Evolutionary conservation across 2,888 invertebrate species (phyloP), one percentile per base, ranked within the genome.

Genomic region (Amphiduros pacificus): DNA sequence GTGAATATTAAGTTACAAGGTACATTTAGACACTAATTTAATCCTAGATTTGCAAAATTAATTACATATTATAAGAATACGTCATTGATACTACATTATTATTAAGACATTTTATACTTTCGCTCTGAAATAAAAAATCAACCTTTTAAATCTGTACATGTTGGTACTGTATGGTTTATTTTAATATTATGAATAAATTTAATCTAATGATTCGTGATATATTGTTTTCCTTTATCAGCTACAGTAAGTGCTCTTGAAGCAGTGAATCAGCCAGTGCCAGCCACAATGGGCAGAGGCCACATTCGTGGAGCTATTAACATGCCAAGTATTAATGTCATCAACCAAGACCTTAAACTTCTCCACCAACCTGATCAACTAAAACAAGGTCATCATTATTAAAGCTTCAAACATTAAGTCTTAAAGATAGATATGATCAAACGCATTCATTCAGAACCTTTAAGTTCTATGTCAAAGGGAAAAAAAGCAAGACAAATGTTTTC

Each of bases 251-350:
- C 44, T 44, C n/a, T 44, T 6, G 44, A 44, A 22, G 22, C 20
- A 6, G n/a, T 5, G 6, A 44, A n/a, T 17, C 5, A 20, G 44
- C 44, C 44, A 5, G 5, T 44, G n/a, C 44, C 44, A 17, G 20
- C 31, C 24, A 24, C 51, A 5, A 54, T 54, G 54, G 24, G 32
- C 62, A 14, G 32, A 31, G 68, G 65, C 17, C 71, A 72, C 29
- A 71, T 73, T n/a, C 68, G 68, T 36, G 71, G 68, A 24, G 67
- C 71, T 0, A 62, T 52, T 22, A 70, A 69, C 50, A 52, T 73
- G 11, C 65, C 68, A 0, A 60, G 67, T 55, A 32, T 53, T 1
- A 44, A 56, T 6, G 31, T 74, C 14, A 49, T 72, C 20, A 66
- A 73, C 41, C 36, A 55, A 14, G 66, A 65, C 6, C 62, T 41